Base-by-base conservation (phyloP, 1,140 invertebrate species). In the Leptoteleia sp. region DNA sequence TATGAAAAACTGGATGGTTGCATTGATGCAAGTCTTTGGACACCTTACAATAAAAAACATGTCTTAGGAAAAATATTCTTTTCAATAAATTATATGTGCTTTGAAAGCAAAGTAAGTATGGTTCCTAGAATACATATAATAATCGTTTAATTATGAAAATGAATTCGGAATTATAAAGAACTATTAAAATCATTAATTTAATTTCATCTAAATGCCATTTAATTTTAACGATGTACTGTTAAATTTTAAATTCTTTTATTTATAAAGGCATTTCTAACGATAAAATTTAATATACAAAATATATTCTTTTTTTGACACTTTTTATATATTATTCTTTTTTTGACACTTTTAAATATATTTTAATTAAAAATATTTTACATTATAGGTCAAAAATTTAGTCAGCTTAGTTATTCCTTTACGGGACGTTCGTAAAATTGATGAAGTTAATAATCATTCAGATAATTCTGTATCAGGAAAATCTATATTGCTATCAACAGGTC, bases 21-120 rank as follows among this genome's bases (percentile, higher is more conserved):
- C 70, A 95, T 96, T 29, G 94, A 96, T 82, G 97, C 96, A 85
- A 94, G 94, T 1, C 88, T 99, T 13, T 97, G 96, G 94, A 98
- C 97, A n/a, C 97, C 97, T 0, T 99, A 97, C 82, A 96, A 98
- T 84, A 98, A 98, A 84, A 93, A 93, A 78, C 93, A 97, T 83
- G 94, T 96, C 52, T 93, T 93, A 89, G 98, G 98, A n/a, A 92
- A 93, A 77, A 91, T 99, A 73, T 99, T 95, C 89, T 88, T 99
- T 16, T 99, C 97, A 0, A 93, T 95, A 81, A 98, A 98, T 89
- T 99, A 97, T 88, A 92, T 99, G 76, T 99, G 98, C 85, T 99
- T 99, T 89, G 94, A 96, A 85, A 99, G 97, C 89, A 93, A 95
- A 89, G 97, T 98, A 90, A 91, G 90, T 27, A 27, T 33, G 9